Evolutionary conservation across 2,888 invertebrate genomes (phyloP).

Genomic region (Tenthredo amoena): DNA sequence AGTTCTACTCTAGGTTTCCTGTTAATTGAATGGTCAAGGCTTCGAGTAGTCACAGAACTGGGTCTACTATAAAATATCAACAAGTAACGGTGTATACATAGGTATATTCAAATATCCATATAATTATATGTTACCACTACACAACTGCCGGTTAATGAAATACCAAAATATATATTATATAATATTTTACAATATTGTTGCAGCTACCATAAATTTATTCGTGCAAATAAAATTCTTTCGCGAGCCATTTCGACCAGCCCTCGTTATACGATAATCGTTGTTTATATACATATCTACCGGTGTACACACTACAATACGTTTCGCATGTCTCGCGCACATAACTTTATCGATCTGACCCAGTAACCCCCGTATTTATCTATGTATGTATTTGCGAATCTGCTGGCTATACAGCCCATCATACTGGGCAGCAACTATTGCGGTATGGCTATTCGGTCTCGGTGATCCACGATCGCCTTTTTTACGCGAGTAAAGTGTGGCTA

Average conservation of each 20-base stretch:
- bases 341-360: slow-evolving; percentile 10
- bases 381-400: not conserved
- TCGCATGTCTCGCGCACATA: not conserved
- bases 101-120: not conserved
- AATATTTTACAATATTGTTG: slow-evolving; percentile 37
- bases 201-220: slow-evolving; percentile 10
- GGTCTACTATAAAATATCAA: slow-evolving; percentile 8
- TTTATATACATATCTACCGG: not conserved
- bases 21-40: slow-evolving; percentile 32
- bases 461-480: not conserved
- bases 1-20: not conserved
- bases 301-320: slow-evolving; percentile 3
- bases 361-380: slow-evolving; percentile 5
- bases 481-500: not conserved
- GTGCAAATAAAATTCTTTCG: slow-evolving; percentile 15
- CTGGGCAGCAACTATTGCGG: not conserved
- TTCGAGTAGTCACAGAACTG: not conserved
- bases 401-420: not conserved
- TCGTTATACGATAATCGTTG: not conserved
- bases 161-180: slow-evolving; percentile 40
- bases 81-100: slow-evolving; percentile 11
- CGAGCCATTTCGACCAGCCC: not conserved
- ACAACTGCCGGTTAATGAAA: slow-evolving; percentile 17
- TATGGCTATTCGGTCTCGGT: not conserved
- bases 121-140: not conserved